Evolutionary conservation across 2,797 vertebrate genomes (phyloP).

Genomic region (Sebastes matsubarae): DNA sequence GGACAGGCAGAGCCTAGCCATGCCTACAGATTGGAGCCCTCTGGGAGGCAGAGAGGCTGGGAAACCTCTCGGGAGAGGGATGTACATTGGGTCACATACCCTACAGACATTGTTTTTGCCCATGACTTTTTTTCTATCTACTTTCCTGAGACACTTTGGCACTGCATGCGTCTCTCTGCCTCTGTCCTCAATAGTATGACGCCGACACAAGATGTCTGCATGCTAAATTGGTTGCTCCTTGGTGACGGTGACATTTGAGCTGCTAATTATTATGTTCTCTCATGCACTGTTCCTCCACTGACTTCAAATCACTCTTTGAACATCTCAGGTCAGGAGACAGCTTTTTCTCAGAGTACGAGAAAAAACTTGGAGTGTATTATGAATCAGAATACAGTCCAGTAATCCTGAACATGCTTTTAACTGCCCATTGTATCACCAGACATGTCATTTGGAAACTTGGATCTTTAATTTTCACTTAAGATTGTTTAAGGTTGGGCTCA

Average conservation of each 20-base stretch:
- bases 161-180: not conserved
- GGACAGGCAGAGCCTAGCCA: slow-evolving; percentile 41
- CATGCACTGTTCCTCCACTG: slow-evolving; percentile 54
- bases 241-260: slow-evolving; percentile 73
- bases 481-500: slow-evolving; percentile 7
- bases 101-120: slow-evolving; percentile 48
- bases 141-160: slow-evolving; percentile 13
- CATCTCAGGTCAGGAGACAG: slow-evolving; percentile 59
- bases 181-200: slow-evolving; percentile 31
- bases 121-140: slow-evolving; percentile 24
- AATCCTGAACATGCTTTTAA: slow-evolving; percentile 67
- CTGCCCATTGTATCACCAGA: slow-evolving; percentile 55
- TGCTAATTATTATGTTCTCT: slow-evolving; percentile 75
- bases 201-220: slow-evolving; percentile 50
- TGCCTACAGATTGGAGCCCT: slow-evolving; percentile 53
- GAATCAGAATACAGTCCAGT: slow-evolving; percentile 50
- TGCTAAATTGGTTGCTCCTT: slow-evolving; percentile 58
- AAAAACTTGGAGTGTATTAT: slow-evolving; percentile 50
- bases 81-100: slow-evolving; percentile 45
- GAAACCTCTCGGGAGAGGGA: slow-evolving; percentile 41
- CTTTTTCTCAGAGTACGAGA: slow-evolving; percentile 24
- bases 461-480: slow-evolving; percentile 61
- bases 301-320: slow-evolving; percentile 61
- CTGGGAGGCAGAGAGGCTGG: slow-evolving; percentile 46
- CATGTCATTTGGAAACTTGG: slow-evolving; percentile 47